phyloP scores from a whole-genome alignment of 2,113 vertebrate genomes.

The Leiothrix lutea region DNA sequence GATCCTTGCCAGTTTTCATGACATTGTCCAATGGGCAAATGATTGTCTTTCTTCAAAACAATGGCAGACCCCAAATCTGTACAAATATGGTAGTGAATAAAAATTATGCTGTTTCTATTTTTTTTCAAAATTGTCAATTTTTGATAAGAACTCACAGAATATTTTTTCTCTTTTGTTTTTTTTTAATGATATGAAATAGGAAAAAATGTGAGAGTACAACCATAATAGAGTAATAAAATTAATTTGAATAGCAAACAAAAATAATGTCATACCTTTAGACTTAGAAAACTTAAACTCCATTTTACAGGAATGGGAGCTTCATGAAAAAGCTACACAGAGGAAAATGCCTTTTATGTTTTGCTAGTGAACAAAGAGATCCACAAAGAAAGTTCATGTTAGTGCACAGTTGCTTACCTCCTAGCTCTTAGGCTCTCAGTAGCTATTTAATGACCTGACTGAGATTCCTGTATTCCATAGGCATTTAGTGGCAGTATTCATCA shows the following conservation, averaged over 20 bases:
- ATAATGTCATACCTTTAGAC: background rate
- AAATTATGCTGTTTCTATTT: fast-evolving
- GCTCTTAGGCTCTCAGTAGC: background rate
- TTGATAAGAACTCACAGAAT: background rate
- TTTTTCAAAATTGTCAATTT: background rate
- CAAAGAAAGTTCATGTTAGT: background rate
- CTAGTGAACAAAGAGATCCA: background rate
- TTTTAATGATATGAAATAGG: background rate
- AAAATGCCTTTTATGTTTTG: background rate
- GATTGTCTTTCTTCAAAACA: background rate
- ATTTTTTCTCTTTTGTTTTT: background rate
- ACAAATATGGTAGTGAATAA: background rate
- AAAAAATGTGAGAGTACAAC: background rate
- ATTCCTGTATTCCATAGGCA: background rate
- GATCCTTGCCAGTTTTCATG: background rate
- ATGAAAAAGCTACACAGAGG: background rate
- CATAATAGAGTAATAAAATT: background rate
- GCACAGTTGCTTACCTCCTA: background rate
- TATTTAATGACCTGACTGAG: background rate
- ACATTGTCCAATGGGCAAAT: background rate
- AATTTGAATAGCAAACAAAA: background rate
- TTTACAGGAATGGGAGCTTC: background rate
- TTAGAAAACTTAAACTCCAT: background rate
- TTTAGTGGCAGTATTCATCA: background rate
- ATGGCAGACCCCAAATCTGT: background rate